These are phyloP conservation scores for Drosophila equinoxialis DNA, from an alignment of 1,140 invertebrate species.

Conservation along the genomic window DNA sequence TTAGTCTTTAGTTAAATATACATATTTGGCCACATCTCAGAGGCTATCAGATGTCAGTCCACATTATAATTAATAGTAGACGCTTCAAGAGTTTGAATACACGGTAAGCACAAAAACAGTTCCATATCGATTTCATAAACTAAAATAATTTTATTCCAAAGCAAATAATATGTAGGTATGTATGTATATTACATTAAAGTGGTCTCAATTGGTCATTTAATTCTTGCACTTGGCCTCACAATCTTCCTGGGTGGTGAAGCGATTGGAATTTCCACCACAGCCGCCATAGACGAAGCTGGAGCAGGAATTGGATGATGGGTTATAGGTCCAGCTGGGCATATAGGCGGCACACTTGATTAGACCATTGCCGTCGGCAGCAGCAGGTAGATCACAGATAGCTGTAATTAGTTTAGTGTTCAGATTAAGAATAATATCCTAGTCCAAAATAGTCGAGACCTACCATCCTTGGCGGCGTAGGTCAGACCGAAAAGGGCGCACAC, in stretches of 20 bases:
- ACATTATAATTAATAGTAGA: too few relatives aligned
- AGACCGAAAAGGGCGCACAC: slow-evolving; percentile 55
- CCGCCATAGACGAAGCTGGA: slow-evolving; percentile 90
- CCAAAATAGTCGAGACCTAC: slow-evolving; percentile 26
- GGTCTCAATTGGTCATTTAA: slow-evolving; percentile 18
- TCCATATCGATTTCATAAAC: neutral
- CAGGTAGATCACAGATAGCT: slow-evolving; percentile 43
- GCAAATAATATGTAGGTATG: neutral
- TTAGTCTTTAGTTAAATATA: too few relatives aligned
- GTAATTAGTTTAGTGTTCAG: too few relatives aligned
- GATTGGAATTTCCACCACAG: slow-evolving; percentile 94
- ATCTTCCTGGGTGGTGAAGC: slow-evolving; percentile 84
- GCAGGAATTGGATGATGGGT: slow-evolving; percentile 88
- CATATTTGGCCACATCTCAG: too few relatives aligned
- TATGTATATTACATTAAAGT: neutral
- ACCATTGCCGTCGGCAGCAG: slow-evolving; percentile 55
- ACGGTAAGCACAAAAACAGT: neutral
- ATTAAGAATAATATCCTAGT: neutral
- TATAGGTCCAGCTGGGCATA: slow-evolving; percentile 90
- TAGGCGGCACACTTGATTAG: slow-evolving; percentile 53
- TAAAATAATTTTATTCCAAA: slow-evolving; percentile 5
- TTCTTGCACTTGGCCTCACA: slow-evolving; percentile 62
- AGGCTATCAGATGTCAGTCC: too few relatives aligned
- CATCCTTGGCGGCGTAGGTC: slow-evolving; percentile 47
- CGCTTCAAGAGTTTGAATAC: too few relatives aligned